Evolutionary conservation across 1,140 invertebrate species (phyloP).

Genomic region (Helicoverpa zea): DNA sequence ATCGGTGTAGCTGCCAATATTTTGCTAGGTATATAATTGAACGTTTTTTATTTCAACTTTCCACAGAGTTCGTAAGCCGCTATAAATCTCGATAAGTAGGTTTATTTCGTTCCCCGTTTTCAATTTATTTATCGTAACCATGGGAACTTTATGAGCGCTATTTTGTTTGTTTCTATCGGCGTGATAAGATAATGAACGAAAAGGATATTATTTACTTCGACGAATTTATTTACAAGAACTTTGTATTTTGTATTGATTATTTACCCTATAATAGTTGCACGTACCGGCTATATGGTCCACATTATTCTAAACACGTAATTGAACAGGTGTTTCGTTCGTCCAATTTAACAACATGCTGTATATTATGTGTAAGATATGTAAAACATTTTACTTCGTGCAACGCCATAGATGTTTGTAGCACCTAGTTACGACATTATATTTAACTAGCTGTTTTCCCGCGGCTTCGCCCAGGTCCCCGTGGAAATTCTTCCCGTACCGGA

Average conservation of each 20-base stretch:
- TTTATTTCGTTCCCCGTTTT: conserved; percentile 17
- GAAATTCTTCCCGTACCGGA: too few species aligned
- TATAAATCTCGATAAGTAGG: conserved; percentile 38
- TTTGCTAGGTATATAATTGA: background rate
- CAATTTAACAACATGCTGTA: background rate
- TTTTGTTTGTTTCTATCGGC: conserved; percentile 12
- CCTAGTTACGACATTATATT: too few species aligned
- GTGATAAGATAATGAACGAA: conserved; percentile 24
- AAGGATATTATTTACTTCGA: conserved; percentile 16
- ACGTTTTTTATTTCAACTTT: conserved; percentile 20
- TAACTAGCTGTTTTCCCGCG: too few species aligned
- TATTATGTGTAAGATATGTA: too few species aligned
- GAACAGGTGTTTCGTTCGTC: background rate
- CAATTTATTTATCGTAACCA: conserved; percentile 38
- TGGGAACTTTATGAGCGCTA: conserved; percentile 27
- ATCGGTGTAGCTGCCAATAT: background rate
- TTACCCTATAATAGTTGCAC: too few species aligned
- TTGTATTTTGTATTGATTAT: too few species aligned
- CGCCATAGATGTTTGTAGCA: too few species aligned
- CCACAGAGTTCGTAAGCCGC: conserved; percentile 1
- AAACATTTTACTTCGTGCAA: too few species aligned
- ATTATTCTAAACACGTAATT: conserved; percentile 7
- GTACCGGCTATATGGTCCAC: background rate
- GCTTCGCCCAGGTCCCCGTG: too few species aligned
- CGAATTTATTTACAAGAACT: conserved; percentile 2